These are phyloP conservation scores for Pedionomus torquatus DNA, from an alignment of 2,113 vertebrate genomes.

Conservation along the genomic window DNA sequence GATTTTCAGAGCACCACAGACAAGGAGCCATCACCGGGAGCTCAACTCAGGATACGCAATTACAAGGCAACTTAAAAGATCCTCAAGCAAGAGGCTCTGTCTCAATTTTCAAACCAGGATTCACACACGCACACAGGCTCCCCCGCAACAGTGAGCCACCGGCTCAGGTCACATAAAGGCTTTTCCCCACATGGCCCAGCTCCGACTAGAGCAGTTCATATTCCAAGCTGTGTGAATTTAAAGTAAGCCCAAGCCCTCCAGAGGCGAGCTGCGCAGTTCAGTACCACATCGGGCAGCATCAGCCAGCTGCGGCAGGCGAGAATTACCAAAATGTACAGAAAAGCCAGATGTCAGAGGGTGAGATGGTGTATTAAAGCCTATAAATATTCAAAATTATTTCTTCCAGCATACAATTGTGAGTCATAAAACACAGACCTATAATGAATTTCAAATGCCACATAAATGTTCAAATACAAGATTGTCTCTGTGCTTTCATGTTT, in stretches of 20 bases:
- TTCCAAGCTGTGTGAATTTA: neutral
- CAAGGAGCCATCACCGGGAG: neutral
- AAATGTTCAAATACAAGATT: neutral
- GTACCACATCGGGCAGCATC: fast-evolving
- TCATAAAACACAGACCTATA: neutral
- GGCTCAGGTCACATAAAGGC: neutral
- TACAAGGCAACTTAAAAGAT: neutral
- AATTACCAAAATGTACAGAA: neutral
- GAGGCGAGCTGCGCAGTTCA: fast-evolving
- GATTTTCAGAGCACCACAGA: neutral
- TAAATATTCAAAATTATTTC: neutral
- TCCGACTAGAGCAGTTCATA: neutral
- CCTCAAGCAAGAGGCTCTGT: neutral
- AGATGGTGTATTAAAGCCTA: neutral
- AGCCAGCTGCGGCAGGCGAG: fast-evolving
- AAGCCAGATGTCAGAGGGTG: neutral
- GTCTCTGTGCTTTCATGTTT: neutral
- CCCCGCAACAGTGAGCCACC: neutral
- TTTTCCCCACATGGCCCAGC: neutral
- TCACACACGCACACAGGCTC: too few relatives aligned
- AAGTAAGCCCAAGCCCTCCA: neutral
- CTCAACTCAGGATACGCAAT: neutral
- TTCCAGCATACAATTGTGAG: neutral
- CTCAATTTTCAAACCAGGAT: neutral
- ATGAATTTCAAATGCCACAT: slow-evolving; percentile 1